These are phyloP conservation scores for Bothrops jararaca DNA, from an alignment of 2,113 vertebrate genomes.

Conservation along the genomic window DNA sequence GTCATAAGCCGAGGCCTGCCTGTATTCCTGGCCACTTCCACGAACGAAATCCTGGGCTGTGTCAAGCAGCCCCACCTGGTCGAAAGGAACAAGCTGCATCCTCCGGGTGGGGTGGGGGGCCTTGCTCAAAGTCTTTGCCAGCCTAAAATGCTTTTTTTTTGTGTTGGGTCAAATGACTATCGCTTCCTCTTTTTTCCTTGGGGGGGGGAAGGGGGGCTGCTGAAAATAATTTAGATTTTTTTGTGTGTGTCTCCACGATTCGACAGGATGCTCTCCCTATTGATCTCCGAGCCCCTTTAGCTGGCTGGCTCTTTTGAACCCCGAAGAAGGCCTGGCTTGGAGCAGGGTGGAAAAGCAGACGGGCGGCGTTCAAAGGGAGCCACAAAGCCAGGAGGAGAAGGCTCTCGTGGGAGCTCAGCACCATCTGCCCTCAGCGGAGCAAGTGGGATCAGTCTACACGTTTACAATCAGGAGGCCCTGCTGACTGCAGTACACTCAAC, in stretches of 20 bases:
- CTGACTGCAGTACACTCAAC: background rate
- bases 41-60: rapidly evolving
- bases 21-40: background rate
- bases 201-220: background rate
- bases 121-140: background rate
- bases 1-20: too few relatives aligned
- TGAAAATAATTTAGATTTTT: background rate
- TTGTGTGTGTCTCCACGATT: too few relatives aligned
- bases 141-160: background rate
- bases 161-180: background rate
- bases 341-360: background rate
- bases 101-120: too few relatives aligned
- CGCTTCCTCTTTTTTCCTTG: background rate
- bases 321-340: background rate
- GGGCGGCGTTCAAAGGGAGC: background rate
- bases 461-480: background rate
- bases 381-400: background rate
- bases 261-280: background rate
- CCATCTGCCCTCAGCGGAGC: background rate
- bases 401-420: background rate
- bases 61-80: background rate
- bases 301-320: background rate
- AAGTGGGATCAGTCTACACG: background rate
- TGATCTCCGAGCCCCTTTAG: background rate
- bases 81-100: background rate